Conservation (phyloP, 2,113 vertebrate genomes). For the mouse (Mus musculus) region DNA sequence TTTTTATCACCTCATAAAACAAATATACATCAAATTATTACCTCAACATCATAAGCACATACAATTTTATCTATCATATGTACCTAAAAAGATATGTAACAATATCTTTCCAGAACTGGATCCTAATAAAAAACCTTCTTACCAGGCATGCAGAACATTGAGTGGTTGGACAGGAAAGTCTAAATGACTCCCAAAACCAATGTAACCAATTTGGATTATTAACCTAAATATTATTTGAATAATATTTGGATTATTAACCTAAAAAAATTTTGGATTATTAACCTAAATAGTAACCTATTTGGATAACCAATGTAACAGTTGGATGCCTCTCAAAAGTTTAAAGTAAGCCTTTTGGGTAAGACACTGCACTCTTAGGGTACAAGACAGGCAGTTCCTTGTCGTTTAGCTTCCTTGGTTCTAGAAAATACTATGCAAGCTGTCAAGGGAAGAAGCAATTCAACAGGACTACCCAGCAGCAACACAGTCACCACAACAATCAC, state of each 20-base stretch:
- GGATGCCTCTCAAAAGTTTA: neutral
- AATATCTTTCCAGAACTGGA: neutral
- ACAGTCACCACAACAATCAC: neutral
- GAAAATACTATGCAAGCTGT: neutral
- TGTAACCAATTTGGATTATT: too few species aligned
- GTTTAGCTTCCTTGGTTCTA: neutral
- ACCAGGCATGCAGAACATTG: neutral
- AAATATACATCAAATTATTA: neutral
- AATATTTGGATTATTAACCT: too few species aligned
- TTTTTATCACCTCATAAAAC: neutral
- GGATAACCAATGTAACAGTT: neutral
- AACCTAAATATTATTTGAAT: too few species aligned
- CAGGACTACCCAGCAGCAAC: neutral
- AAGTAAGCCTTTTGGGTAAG: neutral
- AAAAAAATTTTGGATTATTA: too few species aligned
- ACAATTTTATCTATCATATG: neutral
- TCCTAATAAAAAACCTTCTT: neutral
- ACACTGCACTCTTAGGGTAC: neutral
- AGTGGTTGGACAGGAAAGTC: neutral
- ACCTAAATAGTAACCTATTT: too few species aligned
- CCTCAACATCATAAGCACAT: neutral
- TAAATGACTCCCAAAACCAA: neutral
- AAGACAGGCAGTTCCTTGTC: neutral
- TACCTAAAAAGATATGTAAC: constrained; percentile 8
- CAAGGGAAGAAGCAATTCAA: neutral